These are phyloP conservation scores for Cheumatopsyche charites DNA, from an alignment of 1,140 invertebrate genomes.

Conservation along the genomic window DNA sequence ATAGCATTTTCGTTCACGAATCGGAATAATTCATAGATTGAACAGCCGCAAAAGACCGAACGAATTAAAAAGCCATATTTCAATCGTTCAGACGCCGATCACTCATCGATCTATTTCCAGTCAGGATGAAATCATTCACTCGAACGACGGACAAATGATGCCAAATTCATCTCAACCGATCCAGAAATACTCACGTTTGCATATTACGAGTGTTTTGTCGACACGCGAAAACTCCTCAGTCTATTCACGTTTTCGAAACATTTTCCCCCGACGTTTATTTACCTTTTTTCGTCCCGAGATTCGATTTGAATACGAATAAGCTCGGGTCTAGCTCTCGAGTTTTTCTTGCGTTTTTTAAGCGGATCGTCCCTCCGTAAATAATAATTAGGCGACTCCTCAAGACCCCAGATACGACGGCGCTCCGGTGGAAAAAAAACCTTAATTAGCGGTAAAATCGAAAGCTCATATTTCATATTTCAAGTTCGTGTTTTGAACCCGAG, in stretches of 20 bases:
- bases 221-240: neutral
- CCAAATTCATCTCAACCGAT: conserved; percentile 29
- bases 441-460: conserved; percentile 40
- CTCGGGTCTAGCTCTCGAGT: neutral
- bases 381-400: conserved; percentile 25
- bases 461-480: conserved; percentile 27
- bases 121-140: conserved; percentile 21
- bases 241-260: too few species aligned
- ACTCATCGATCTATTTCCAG: conserved; percentile 35
- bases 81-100: conserved; percentile 25
- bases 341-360: conserved; percentile 2
- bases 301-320: too few species aligned
- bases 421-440: conserved; percentile 10
- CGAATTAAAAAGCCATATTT: conserved; percentile 25
- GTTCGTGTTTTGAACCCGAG: conserved; percentile 17
- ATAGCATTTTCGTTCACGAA: neutral
- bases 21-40: neutral
- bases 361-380: conserved; percentile 28
- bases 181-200: neutral
- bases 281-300: too few species aligned
- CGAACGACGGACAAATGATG: conserved; percentile 32
- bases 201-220: neutral
- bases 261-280: too few species aligned
- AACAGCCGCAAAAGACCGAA: neutral
- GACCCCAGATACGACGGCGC: neutral